Percentiles rank a stretch among this genome's conserved stretches.
These are phyloP conservation scores for Macrotis lagotis DNA, from an alignment of 2,113 vertebrate genomes.

Conservation along the genomic window DNA sequence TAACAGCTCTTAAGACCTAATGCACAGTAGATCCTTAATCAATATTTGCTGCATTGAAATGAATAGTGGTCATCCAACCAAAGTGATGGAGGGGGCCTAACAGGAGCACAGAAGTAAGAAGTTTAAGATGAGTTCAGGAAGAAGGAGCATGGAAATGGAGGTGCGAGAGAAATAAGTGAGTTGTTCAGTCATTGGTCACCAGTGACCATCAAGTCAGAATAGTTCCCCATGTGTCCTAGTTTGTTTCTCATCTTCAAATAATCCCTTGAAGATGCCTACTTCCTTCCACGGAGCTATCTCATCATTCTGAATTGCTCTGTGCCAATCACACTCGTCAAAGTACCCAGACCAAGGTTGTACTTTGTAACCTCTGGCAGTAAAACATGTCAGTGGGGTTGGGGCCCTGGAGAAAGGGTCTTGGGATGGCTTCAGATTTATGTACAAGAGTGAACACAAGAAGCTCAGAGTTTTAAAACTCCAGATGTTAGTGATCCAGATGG, in stretches of 20 bases:
- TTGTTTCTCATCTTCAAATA: conserved; percentile 70
- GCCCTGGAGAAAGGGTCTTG: conserved; percentile 20
- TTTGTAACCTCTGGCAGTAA: conserved; percentile 71
- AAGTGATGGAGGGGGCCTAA: neutral
- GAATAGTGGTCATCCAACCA: neutral
- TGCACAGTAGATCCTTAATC: neutral
- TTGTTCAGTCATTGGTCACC: neutral
- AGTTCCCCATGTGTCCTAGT: neutral
- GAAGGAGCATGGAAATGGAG: neutral
- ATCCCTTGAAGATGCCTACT: conserved; percentile 56
- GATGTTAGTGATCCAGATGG: conserved; percentile 71
- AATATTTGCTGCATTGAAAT: neutral
- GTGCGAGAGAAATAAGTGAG: neutral
- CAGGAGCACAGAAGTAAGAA: neutral
- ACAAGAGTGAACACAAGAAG: neutral
- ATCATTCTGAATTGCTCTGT: conserved; percentile 69
- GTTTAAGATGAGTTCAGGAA: neutral
- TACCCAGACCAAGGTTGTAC: conserved; percentile 61
- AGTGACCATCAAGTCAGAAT: neutral
- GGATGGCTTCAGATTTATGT: conserved; percentile 74
- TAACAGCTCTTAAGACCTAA: neutral
- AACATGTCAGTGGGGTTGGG: conserved; percentile 58
- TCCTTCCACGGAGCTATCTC: conserved; percentile 37
- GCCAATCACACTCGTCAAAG: conserved; percentile 74
- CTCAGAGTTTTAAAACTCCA: conserved; percentile 66